Evolutionary conservation across 2,797 vertebrate genomes (phyloP), one percentile per base, ranked within the genome.

Genomic region (Cottoperca gobio): DNA sequence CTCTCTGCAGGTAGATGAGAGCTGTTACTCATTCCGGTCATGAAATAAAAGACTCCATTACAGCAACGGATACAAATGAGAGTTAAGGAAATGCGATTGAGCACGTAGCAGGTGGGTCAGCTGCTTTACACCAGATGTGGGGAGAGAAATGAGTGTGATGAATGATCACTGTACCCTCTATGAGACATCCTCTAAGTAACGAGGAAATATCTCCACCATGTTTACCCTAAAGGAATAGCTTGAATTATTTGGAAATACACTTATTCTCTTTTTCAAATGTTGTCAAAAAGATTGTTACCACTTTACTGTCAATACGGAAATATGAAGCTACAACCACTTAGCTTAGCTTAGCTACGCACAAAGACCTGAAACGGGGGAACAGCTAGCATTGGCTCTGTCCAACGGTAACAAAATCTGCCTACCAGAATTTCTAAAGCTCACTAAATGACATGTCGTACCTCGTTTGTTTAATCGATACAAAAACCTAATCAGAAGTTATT

Each of bases 71-170:
- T 35, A 42, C 57, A 68, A 73, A 78, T 31, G 16, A 53, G 9
- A 72, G 21, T 52, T 64, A 63, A 24, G 28, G 9, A 60, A 60
- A 65, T 49, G 28, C 46, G 50, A 68, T 31, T 62, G n/a, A 54
- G 70, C 53, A 24, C 40, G 21, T 28, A 40, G 37, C 53, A 48
- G 54, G 50, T 57, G 42, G 31, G 49, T 73, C 62, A 48, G 55
- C 45, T 72, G 50, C 70, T 76, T 66, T 63, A 63, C 50, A 70
- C 12, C 33, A 55, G 60, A 62, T 57, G 49, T 23, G 21, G 12
- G 33, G 19, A 64, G 52, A 55, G 37, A 80, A 73, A 79, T 65
- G 35, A 72, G 39, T 39, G 49, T 62, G 76, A 67, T 28, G 49
- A 66, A 76, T 26, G 64, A 81, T 76, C 65, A 61, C 54, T 61